Conservation (phyloP, 2,888 invertebrate species). For the Teinopalpus imperialis region DNA sequence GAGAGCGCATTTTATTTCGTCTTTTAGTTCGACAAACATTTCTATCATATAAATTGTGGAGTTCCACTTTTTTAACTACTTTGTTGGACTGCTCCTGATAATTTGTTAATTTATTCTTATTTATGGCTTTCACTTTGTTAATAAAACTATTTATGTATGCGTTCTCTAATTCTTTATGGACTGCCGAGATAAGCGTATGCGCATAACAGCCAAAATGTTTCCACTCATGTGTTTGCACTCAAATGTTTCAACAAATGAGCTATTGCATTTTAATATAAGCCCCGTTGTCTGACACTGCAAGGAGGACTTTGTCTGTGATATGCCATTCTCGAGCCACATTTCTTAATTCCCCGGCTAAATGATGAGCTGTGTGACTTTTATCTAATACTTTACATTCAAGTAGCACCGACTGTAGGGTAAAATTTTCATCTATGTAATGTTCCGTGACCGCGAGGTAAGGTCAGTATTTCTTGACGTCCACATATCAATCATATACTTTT, state of each 20-base stretch:
- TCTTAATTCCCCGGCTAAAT: constrained; percentile 14
- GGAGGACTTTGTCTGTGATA: constrained; percentile 3
- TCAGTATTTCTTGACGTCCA: not conserved
- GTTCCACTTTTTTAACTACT: too few species aligned
- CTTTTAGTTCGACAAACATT: too few species aligned
- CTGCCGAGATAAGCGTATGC: constrained; percentile 30
- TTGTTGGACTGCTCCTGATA: too few species aligned
- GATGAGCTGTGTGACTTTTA: constrained; percentile 7
- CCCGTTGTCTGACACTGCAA: constrained; percentile 29
- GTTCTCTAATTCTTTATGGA: too few species aligned
- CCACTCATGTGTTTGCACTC: too few species aligned
- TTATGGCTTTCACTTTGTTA: too few species aligned
- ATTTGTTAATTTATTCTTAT: too few species aligned
- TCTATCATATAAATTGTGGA: too few species aligned
- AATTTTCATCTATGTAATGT: constrained; percentile 16
- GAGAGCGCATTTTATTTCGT: too few species aligned
- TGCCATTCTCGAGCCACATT: constrained; percentile 13
- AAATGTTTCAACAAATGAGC: too few species aligned
- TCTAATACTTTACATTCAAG: constrained; percentile 11
- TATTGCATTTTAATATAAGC: too few species aligned
- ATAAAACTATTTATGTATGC: too few species aligned
- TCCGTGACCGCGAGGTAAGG: not conserved
- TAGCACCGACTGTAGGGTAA: constrained; percentile 3
- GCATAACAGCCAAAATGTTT: constrained; percentile 34
- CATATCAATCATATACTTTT: not conserved